Evolutionary conservation across 2,888 invertebrate genomes (phyloP).

Genomic region (Clivina fossor): DNA sequence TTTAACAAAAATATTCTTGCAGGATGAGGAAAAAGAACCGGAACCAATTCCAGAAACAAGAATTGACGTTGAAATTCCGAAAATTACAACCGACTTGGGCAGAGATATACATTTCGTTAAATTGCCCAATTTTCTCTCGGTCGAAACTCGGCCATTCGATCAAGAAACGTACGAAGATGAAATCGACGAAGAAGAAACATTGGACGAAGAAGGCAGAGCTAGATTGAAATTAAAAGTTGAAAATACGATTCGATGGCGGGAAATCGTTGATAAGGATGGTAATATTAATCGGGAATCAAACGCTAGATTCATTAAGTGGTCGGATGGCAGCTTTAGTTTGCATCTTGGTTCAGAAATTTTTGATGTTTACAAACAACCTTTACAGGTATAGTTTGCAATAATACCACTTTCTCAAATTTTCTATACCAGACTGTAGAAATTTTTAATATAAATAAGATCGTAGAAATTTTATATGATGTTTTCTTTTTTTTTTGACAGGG

Average conservation of each 20-base stretch:
- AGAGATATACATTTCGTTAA: conserved; percentile 94
- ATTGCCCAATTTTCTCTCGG: conserved; percentile 96
- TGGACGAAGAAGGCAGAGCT: conserved; percentile 96
- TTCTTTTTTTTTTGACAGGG: conserved; percentile 65
- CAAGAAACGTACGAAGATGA: conserved; percentile 95
- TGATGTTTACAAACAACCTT: conserved; percentile 92
- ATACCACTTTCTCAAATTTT: too few relatives aligned
- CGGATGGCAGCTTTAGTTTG: conserved; percentile 95
- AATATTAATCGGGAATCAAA: conserved; percentile 88
- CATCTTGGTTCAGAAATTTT: conserved; percentile 98
- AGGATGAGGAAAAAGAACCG: conserved; percentile 72
- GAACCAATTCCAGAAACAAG: conserved; percentile 88
- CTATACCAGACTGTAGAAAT: too few relatives aligned
- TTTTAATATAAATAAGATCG: conserved; percentile 8
- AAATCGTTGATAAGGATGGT: conserved; percentile 77
- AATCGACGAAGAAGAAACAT: conserved; percentile 95
- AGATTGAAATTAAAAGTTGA: conserved; percentile 91
- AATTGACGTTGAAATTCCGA: conserved; percentile 96
- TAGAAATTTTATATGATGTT: neutral
- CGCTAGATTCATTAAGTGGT: conserved; percentile 94
- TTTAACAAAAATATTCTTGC: too few relatives aligned
- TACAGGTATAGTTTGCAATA: conserved; percentile 64
- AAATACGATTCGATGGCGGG: conserved; percentile 96
- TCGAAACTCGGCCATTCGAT: conserved; percentile 96
- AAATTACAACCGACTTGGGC: conserved; percentile 90